Evolutionary conservation across 2,113 vertebrate genomes (phyloP).

Genomic region (Fukomys damarensis): DNA sequence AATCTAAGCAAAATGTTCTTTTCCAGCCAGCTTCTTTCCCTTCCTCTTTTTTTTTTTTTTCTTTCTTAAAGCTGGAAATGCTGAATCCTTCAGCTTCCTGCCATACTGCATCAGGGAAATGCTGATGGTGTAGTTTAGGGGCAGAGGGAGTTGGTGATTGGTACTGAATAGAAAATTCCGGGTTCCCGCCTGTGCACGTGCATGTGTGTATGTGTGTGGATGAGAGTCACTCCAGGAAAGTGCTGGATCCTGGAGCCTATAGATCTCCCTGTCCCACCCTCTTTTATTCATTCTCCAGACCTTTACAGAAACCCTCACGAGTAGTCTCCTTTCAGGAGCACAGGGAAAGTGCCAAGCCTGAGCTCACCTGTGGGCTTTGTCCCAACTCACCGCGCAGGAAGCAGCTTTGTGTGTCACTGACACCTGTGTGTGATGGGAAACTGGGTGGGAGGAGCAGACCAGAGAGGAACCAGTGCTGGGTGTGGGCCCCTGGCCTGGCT

Average conservation of each 20-base stretch:
- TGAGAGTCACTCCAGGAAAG: background rate
- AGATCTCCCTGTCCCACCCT: background rate
- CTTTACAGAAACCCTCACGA: background rate
- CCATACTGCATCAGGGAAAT: background rate
- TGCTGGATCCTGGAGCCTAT: background rate
- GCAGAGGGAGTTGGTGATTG: background rate
- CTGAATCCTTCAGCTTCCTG: background rate
- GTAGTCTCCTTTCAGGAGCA: background rate
- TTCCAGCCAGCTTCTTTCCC: background rate
- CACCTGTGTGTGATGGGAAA: conserved; percentile 43
- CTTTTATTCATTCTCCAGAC: background rate
- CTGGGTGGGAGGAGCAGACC: background rate
- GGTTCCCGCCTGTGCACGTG: background rate
- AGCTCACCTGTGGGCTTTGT: conserved; percentile 39
- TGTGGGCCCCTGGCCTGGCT: background rate
- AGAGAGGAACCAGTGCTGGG: conserved; percentile 9
- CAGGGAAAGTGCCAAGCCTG: background rate
- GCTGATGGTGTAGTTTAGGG: background rate
- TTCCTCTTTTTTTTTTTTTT: background rate
- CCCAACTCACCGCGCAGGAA: background rate
- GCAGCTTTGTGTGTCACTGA: background rate
- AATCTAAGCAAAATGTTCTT: background rate
- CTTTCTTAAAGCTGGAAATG: background rate
- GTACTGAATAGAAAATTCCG: background rate
- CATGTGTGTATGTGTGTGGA: background rate